Evolutionary conservation across 2,113 vertebrate species (phyloP).

Genomic region (Hypocryptadius cinnamomeus): DNA sequence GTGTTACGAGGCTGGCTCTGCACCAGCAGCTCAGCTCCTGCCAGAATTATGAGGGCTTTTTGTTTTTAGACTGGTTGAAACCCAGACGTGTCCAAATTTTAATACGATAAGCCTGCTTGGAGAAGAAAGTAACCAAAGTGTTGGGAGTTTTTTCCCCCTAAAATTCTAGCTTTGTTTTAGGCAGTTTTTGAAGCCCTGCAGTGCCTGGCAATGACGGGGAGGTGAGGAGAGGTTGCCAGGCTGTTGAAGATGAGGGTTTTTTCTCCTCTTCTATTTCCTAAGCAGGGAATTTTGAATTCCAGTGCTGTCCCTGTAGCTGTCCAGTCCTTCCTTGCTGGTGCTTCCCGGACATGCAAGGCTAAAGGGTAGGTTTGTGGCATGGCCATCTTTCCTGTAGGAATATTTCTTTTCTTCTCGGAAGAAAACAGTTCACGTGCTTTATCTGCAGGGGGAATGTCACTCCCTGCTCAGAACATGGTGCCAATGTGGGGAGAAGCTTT

Average conservation of each 20-base stretch:
- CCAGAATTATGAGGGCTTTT: conserved; percentile 29
- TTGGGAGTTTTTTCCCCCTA: background rate
- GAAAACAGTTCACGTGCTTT: background rate
- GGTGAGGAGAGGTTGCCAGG: background rate
- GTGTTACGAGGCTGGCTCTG: background rate
- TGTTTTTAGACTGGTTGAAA: conserved; percentile 15
- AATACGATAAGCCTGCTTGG: background rate
- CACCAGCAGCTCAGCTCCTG: background rate
- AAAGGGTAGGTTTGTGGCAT: background rate
- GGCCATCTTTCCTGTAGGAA: background rate
- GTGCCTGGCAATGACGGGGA: background rate
- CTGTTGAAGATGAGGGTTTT: background rate
- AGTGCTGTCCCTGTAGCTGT: background rate
- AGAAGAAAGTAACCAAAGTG: background rate
- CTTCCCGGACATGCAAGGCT: background rate
- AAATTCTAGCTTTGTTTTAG: background rate
- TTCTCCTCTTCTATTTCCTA: background rate
- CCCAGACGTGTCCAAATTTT: background rate
- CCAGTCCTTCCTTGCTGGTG: background rate
- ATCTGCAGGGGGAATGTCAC: background rate
- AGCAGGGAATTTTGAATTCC: background rate
- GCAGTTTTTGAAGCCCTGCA: background rate
- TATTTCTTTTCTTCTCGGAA: background rate
- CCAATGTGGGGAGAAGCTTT: background rate
- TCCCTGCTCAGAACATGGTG: background rate